Evolutionary conservation across 2,113 vertebrate species (phyloP), one percentile per base, ranked within the genome.

Genomic region (Verasper variegatus): DNA sequence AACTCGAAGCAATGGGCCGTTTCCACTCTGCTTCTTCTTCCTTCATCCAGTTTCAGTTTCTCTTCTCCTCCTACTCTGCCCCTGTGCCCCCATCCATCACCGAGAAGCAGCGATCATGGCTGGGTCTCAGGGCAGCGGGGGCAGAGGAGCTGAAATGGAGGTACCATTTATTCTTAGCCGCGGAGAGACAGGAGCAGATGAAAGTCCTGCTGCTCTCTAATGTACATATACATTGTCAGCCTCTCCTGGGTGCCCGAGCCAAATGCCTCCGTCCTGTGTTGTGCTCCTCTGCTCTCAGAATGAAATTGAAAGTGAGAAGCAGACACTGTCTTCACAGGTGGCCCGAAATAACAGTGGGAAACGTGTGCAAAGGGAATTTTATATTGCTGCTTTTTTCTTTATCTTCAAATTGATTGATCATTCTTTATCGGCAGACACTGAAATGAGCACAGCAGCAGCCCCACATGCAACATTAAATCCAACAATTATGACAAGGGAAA

Each of bases 71-170:
- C 40, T 37, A 14, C 57, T 47, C 27, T 66, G 45, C 62, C 60
- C 60, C 31, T 3, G 63, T 65, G 54, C 42, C 68, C 21, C 73
- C 76, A 78, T 88, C 86, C 77, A 80, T 91, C 91, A 89, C 49
- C 1, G 23, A 74, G 69, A 35, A 61, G 61, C 78, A 47, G 76
- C 15, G 49, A 69, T 78, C 76, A 56, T 51, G 76, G 81, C 79
- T 14, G 40, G 5, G 62, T 84, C 75, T 80, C 69, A 37, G 68
- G 72, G 75, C 80, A 77, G 76, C 63, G 23, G 72, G 72, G 76
- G 47, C 74, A 68, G 76, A 62, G 60, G 75, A 78, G 59, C 65
- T 69, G 68, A 80, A 84, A 86, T 71, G 77, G 78, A 87, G 77
- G 71, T 58, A 67, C 85, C 21, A 24, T 85, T 90, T 62, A 68